These are phyloP conservation scores for Nomada ferruginata DNA, from an alignment of 2,888 invertebrate genomes.

Conservation along the genomic window DNA sequence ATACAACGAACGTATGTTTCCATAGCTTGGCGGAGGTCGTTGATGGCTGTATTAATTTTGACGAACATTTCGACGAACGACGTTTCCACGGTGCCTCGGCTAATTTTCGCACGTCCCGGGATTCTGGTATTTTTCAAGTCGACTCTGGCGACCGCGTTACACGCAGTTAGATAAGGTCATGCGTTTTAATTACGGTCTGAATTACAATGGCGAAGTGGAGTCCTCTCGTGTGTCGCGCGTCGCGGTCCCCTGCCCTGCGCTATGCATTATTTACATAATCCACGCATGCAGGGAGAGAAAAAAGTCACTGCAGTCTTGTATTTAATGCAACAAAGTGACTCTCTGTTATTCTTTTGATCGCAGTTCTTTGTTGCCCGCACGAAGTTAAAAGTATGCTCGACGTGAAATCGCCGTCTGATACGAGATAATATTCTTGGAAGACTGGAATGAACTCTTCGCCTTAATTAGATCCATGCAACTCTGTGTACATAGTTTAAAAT, in stretches of 20 bases:
- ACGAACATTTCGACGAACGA: not conserved
- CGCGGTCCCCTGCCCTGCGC: not conserved
- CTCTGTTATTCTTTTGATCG: slow-evolving; percentile 20
- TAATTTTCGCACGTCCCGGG: slow-evolving; percentile 34
- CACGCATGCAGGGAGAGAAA: not conserved
- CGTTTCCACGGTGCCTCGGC: slow-evolving; percentile 5
- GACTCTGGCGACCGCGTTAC: slow-evolving; percentile 29
- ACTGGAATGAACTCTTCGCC: not conserved
- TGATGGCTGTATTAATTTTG: not conserved
- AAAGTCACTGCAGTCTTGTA: not conserved
- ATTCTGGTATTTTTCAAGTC: slow-evolving; percentile 32
- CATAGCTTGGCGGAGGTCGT: no score
- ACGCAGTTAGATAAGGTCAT: slow-evolving; percentile 52
- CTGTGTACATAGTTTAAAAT: not conserved
- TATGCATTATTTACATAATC: slow-evolving; percentile 48
- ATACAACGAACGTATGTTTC: slow-evolving; percentile 6
- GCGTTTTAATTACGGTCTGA: slow-evolving; percentile 65
- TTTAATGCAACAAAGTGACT: slow-evolving; percentile 38
- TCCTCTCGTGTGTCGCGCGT: slow-evolving; percentile 9
- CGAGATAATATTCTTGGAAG: not conserved
- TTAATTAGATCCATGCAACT: no score
- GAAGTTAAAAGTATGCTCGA: not conserved
- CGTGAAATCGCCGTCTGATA: not conserved
- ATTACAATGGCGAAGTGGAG: slow-evolving; percentile 39
- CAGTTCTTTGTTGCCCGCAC: not conserved